A percentile compares a stretch with the other conserved stretches of the same genome.
Conservation (phyloP, 2,797 vertebrate genomes). For the Lacerta bilineata region DNA sequence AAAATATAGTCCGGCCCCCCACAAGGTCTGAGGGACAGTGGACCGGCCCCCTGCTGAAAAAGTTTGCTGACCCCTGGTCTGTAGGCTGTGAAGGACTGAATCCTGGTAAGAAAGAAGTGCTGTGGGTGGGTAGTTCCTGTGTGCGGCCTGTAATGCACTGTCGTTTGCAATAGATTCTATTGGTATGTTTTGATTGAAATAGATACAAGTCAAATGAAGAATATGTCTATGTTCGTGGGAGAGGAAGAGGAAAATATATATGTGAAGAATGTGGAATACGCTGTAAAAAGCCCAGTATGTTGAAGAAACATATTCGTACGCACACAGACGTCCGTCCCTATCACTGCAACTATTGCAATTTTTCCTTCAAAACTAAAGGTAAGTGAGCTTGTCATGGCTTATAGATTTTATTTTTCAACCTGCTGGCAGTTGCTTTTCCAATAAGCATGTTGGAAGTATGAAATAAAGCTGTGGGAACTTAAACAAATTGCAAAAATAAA, state of each 20-base stretch:
- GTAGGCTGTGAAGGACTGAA: too few species aligned
- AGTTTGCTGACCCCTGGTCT: too few species aligned
- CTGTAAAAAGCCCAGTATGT: conserved; percentile 99
- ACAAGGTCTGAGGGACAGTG: too few species aligned
- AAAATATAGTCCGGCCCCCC: too few species aligned
- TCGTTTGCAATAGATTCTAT: neutral
- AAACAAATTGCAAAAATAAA: neutral
- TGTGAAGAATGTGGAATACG: conserved; percentile 99
- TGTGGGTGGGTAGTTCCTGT: neutral
- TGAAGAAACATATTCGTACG: conserved; percentile 98
- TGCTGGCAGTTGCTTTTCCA: neutral
- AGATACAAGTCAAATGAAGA: conserved; percentile 99
- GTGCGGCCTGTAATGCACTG: neutral
- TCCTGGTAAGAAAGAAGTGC: neutral
- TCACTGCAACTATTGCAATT: conserved; percentile 97
- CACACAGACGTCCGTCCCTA: conserved; percentile 98
- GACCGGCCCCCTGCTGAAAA: too few species aligned
- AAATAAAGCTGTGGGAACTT: neutral
- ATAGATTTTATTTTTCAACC: neutral
- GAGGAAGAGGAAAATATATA: conserved; percentile 97
- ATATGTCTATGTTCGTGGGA: conserved; percentile 96
- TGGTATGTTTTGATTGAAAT: conserved; percentile 59
- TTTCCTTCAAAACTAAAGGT: conserved; percentile 99
- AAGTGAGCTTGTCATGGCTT: neutral
- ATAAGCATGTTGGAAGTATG: neutral